A percentile compares a stretch with the other conserved stretches of the same genome.
phyloP scores from a whole-genome alignment of 2,797 vertebrate genomes.

The Enteromius mattozi region DNA sequence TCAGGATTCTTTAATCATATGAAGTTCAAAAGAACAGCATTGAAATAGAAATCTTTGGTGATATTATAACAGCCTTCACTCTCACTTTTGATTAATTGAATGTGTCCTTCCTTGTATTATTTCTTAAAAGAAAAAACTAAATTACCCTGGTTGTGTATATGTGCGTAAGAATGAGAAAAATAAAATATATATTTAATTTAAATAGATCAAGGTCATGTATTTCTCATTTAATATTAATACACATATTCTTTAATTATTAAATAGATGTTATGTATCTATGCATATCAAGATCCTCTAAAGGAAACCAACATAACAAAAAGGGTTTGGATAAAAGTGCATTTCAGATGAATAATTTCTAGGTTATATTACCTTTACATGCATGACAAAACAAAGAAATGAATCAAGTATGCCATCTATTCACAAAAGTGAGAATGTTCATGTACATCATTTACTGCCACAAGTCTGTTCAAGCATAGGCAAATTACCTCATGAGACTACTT shows the following conservation, averaged over 20 bases:
- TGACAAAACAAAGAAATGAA: slow-evolving; percentile 32
- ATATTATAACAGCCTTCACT: background rate
- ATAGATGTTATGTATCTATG: background rate
- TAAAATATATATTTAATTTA: background rate
- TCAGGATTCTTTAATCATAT: background rate
- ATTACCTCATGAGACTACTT: slow-evolving; percentile 49
- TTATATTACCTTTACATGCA: slow-evolving; percentile 28
- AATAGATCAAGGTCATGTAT: background rate
- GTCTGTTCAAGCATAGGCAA: slow-evolving; percentile 34
- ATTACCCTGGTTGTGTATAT: background rate
- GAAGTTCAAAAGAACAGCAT: background rate
- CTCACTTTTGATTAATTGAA: background rate
- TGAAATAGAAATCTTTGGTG: background rate
- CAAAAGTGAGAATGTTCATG: slow-evolving; percentile 49
- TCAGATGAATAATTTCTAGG: background rate
- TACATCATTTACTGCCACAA: slow-evolving; percentile 39
- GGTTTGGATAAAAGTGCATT: slow-evolving; percentile 1
- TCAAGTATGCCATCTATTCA: slow-evolving; percentile 22
- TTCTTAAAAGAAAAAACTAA: background rate
- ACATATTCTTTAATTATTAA: background rate
- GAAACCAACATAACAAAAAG: background rate
- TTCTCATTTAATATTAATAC: background rate
- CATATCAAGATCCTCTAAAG: background rate
- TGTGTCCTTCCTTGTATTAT: background rate
- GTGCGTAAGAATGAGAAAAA: background rate